Evolutionary conservation across 2,797 vertebrate species (phyloP), one percentile per base, ranked within the genome.

Genomic region (Tokudaia tokunoshimensis): DNA sequence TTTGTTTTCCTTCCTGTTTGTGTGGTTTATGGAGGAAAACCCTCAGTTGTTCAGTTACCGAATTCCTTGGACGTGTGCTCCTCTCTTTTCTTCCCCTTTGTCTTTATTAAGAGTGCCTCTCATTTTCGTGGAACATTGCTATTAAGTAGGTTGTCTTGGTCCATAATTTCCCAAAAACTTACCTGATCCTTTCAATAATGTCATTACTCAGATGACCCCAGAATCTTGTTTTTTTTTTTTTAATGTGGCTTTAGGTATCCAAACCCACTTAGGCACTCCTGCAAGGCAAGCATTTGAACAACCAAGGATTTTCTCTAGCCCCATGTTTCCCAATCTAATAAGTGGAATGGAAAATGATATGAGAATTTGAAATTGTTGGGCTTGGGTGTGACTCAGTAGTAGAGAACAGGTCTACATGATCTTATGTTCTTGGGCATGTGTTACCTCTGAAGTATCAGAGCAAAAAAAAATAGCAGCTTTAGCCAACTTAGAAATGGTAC

Each of bases 1-100:
- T 26, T 9, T 8, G 4, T 65, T 19, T 65, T 65, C 22, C 20
- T 75, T 47, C 31, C 41, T 34, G 17, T 65, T 12, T 44, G 7
- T 37, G 61, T 81, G 52, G 52, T 57, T 47, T 81, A 34, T 57
- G 19, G 34, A 34, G 29, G 50, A 10, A 31, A 20, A 34, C 52
- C 1, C 2, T n/a, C 0, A 47, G 20, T 34, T 2, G 50, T 3
- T 5, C 9, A 2, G 17, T 34, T 37, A n/a, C 79, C 11, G 20
- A 52, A 79, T 52, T 52, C 1, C 76, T 8, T 78, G 15, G 26
- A 31, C 15, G 0, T 78, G 14, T 31, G 37, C 19, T 15, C 44
- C 2, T 78, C 41, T 29, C 12, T 29, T 29, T 44, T 26, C 26
- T 52, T 29, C 7, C 13, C 26, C 6, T 9, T 50, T 78, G 13